These are phyloP conservation scores for Mugil cephalus DNA, from an alignment of 2,113 vertebrate species.

Conservation along the genomic window DNA sequence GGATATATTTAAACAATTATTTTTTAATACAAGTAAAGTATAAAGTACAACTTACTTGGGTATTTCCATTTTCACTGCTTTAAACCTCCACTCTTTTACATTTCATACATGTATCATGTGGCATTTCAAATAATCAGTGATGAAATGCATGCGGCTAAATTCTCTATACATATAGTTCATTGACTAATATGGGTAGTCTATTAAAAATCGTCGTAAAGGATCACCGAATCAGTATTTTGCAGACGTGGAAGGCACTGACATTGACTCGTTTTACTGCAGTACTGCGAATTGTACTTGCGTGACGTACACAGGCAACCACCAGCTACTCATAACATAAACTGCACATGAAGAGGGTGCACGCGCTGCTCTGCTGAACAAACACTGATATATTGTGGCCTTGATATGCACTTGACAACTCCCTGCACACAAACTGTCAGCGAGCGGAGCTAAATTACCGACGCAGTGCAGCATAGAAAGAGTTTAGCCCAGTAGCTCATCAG, in stretches of 20 bases:
- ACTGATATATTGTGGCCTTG: conserved; percentile 61
- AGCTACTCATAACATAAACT: conserved; percentile 1
- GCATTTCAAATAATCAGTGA: too few relatives aligned
- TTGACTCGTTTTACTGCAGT: background rate
- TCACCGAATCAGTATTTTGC: background rate
- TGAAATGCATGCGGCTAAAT: too few relatives aligned
- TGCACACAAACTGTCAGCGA: conserved; percentile 44
- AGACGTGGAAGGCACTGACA: background rate
- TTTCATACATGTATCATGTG: too few relatives aligned
- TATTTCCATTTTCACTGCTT: too few relatives aligned
- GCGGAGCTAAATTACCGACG: conserved; percentile 56
- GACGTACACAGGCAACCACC: background rate
- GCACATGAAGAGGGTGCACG: conserved; percentile 13
- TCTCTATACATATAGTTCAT: too few relatives aligned
- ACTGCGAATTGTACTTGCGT: background rate
- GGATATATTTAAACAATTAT: conserved; percentile 10
- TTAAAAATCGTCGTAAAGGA: too few relatives aligned
- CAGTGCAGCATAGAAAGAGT: conserved; percentile 50
- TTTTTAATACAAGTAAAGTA: too few relatives aligned
- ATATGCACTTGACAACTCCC: conserved; percentile 50
- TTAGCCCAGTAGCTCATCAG: conserved; percentile 62
- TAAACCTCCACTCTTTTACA: too few relatives aligned
- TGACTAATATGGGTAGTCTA: too few relatives aligned
- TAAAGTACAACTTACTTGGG: too few relatives aligned
- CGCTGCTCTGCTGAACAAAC: conserved; percentile 38